Conservation (phyloP, 1,140 invertebrate species). For the Reticulitermes speratus region DNA sequence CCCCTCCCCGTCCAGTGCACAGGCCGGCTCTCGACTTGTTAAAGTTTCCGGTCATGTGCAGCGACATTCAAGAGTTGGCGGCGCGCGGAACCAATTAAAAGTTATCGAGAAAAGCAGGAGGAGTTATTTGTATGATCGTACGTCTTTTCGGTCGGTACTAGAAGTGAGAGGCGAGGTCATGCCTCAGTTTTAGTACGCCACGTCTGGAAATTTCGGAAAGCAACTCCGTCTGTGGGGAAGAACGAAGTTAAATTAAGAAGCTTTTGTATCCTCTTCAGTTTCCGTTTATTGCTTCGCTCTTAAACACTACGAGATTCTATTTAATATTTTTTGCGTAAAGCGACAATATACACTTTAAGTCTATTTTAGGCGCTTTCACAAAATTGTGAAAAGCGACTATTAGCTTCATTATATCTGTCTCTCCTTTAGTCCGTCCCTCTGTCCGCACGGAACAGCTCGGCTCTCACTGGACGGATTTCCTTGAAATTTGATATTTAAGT, state of each 20-base stretch:
- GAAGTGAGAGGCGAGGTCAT: too few relatives aligned
- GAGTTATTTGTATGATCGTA: conserved; percentile 4
- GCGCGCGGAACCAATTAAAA: conserved; percentile 25
- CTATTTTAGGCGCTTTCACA: too few relatives aligned
- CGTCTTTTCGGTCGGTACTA: background rate
- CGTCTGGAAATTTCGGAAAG: background rate
- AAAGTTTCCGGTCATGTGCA: conserved; percentile 24
- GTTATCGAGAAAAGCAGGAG: conserved; percentile 11
- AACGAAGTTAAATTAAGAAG: background rate
- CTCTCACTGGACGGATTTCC: too few relatives aligned
- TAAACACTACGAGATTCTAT: too few relatives aligned
- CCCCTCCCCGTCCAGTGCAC: background rate
- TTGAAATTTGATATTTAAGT: too few relatives aligned
- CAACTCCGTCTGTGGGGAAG: background rate
- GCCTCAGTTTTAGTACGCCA: background rate
- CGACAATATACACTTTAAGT: too few relatives aligned
- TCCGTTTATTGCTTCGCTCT: too few relatives aligned
- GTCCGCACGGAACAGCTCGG: too few relatives aligned
- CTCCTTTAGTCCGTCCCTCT: too few relatives aligned
- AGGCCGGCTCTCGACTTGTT: background rate
- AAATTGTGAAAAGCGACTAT: too few relatives aligned
- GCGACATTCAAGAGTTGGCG: background rate
- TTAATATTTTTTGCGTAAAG: too few relatives aligned
- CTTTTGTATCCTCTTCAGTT: background rate
- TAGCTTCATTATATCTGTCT: too few relatives aligned